Base-by-base conservation (phyloP, 2,113 vertebrate genomes). In the Paedocypris sp. region DNA sequence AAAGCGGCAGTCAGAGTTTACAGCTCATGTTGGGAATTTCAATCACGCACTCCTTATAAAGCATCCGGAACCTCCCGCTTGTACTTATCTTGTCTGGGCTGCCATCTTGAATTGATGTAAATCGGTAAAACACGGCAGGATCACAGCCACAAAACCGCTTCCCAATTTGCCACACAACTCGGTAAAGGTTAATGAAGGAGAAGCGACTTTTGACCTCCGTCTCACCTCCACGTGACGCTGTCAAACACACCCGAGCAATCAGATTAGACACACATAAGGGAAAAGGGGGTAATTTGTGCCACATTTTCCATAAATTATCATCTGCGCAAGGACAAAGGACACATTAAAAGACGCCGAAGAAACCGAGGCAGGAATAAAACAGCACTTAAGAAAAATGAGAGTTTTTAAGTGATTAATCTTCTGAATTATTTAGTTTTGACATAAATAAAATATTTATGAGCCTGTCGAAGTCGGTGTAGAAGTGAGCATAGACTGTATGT, bases 101-200 rank as follows among this genome's bases (percentile, higher is more conserved):
- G 32, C 12, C 19, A 8, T 13, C 16, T 31, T 16, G 50, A 36
- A 36, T 36, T 36, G 33, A 38, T 16, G 45, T 6, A 2, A 25
- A 36, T 22, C 13, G 20, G 32, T 53, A 26, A 54, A 10, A 28
- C 5, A 28, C 35, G 12, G 11, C 36, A 41, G 15, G 41, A 41
- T 4, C 7, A 41, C 35, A 29, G 35, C 36, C 52, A 56, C 52
- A 41, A 13, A 6, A 56, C 36, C 13, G 22, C 11, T 18, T 39
- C 35, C 23, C 52, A 56, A 15, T 28, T 12, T 39, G 15, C 23
- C 35, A 12, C 6, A 3, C 49, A 15, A 13, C 19, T 52, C 6
- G 1, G 3, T 36, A 56, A 28, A 56, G 36, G 35, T 26, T 56
- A 56, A 56, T 56, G 52, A 56, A 25, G 36, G 23, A 56, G 15